These are phyloP conservation scores for Syngnathoides biaculeatus DNA, from an alignment of 2,113 vertebrate genomes.

Conservation along the genomic window DNA sequence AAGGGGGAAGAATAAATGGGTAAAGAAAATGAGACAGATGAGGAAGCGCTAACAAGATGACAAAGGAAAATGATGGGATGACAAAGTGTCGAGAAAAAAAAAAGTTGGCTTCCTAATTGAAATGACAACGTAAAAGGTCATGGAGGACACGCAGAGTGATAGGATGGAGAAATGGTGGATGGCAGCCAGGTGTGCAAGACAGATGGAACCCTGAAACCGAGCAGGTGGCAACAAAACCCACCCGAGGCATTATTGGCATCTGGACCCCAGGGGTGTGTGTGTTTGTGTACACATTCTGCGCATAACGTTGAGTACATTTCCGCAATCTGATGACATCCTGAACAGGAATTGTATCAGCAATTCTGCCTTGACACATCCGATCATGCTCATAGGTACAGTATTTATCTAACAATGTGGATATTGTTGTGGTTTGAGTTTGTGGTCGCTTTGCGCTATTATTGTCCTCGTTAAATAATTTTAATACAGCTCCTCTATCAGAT, in stretches of 20 bases:
- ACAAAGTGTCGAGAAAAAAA: slow-evolving; percentile 9
- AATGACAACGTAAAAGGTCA: slow-evolving; percentile 44
- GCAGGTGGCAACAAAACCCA: slow-evolving; percentile 48
- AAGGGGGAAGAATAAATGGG: neutral
- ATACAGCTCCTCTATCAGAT: no score
- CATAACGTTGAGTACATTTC: neutral
- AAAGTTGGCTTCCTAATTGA: slow-evolving; percentile 6
- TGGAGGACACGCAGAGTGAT: slow-evolving; percentile 44
- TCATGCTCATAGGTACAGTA: neutral
- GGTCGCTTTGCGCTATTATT: neutral
- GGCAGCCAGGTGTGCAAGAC: slow-evolving; percentile 55
- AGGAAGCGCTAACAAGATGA: slow-evolving; percentile 13
- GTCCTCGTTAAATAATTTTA: neutral
- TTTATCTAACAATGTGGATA: neutral
- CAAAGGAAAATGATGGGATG: slow-evolving; percentile 6
- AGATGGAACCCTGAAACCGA: slow-evolving; percentile 46
- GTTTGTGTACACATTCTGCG: slow-evolving; percentile 3
- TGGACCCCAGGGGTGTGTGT: slow-evolving; percentile 35
- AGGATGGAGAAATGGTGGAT: slow-evolving; percentile 35
- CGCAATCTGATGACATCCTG: neutral
- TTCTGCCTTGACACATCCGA: neutral
- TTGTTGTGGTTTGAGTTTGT: neutral
- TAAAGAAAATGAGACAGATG: slow-evolving; percentile 20
- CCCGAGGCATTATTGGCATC: slow-evolving; percentile 43
- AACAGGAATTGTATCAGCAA: neutral